Evolutionary conservation across 2,888 invertebrate genomes (phyloP).

Genomic region (Tachina grossa): DNA sequence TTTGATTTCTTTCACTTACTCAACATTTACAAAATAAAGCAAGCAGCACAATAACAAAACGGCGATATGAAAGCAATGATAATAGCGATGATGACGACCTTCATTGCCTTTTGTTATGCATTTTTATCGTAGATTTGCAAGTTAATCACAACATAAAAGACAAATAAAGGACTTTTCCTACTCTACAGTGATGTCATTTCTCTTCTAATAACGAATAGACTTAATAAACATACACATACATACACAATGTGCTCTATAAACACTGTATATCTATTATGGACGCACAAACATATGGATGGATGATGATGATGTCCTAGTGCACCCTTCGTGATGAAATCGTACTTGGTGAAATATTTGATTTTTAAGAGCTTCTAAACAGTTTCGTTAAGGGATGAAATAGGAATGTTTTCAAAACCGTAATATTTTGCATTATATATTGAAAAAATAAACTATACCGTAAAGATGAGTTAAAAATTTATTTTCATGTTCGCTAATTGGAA

Average conservation of each 20-base stretch:
- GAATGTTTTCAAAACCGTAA: conserved; percentile 33
- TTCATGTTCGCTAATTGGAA: too few relatives aligned
- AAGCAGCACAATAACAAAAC: conserved; percentile 31
- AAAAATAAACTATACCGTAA: conserved; percentile 54
- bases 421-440: conserved; percentile 24
- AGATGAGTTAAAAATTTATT: not conserved
- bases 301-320: not conserved
- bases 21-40: conserved; percentile 75
- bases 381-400: conserved; percentile 49
- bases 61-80: conserved; percentile 12
- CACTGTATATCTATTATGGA: not conserved
- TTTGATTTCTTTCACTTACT: conserved; percentile 72
- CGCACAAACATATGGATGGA: not conserved
- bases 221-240: conserved; percentile 14
- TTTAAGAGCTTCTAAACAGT: conserved; percentile 77
- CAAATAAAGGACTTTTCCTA: conserved; percentile 75
- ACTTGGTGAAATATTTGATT: conserved; percentile 73
- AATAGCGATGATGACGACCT: conserved; percentile 75
- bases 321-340: conserved; percentile 14
- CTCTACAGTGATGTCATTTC: conserved; percentile 78
- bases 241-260: conserved; percentile 1
- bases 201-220: conserved; percentile 26
- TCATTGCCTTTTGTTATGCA: conserved; percentile 75
- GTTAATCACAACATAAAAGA: conserved; percentile 81
- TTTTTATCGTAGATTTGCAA: conserved; percentile 68